Evolutionary conservation across 2,797 vertebrate species (phyloP), one percentile per base, ranked within the genome.

Genomic region (Scyliorhinus canicula): DNA sequence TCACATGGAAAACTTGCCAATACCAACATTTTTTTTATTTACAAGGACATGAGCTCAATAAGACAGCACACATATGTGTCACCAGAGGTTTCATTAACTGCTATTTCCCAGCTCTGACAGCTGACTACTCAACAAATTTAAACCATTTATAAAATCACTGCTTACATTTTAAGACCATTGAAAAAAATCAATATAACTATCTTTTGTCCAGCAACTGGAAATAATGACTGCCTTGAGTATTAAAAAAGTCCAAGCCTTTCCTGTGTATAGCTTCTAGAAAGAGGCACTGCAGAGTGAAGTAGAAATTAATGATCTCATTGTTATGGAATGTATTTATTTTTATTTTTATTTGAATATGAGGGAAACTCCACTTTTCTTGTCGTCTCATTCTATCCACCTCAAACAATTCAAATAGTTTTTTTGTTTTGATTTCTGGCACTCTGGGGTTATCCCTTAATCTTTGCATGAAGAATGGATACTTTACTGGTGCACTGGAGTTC

Each of bases 141-240:
- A 88, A 57, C 85, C n/a, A 19, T 88, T 88, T 88, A n/a, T 88
- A 55, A 40, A 91, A n/a, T 5, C 57, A 63, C 6, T 63, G n/a
- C 57, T 63, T 91, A n/a, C 19, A n/a, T 60, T 91, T 91, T 91
- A 63, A 91, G 35, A 40, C 57, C 21, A 91, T 63, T 44, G 44
- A 44, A 26, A 44, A 91, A 91, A n/a, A 26, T n/a, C 55, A 90
- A 63, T 91, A 26, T 65, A 65, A 65, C 57, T 91, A 40, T 40
- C n/a, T 44, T 91, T 65, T 91, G 88, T 65, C 88, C 60, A 91
- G 88, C 60, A 65, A 91, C 21, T 91, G n/a, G 88, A 91, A 91
- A 91, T 91, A 91, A 91, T 63, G 57, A 91, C 3, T n/a, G 57
- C n/a, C 88, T 63, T 91, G 57, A 91, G 57, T 65, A 65, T 91